Base-by-base conservation (phyloP, 2,113 vertebrate species). In the Colistium nudipinnis region DNA sequence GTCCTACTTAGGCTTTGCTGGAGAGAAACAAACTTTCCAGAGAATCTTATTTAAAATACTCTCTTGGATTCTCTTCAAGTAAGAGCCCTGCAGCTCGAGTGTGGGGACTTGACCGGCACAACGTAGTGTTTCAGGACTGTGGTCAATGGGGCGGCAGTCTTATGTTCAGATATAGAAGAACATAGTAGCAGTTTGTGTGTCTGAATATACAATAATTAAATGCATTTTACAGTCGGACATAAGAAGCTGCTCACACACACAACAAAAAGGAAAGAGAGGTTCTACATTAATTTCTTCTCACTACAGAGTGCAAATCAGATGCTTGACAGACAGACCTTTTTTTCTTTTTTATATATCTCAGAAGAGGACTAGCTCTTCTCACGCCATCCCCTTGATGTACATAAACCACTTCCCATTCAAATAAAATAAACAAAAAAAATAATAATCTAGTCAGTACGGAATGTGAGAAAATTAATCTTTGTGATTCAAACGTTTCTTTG, bases 261-360 rank as follows among this genome's bases (percentile, higher is more conserved):
- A 93, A n/a, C n/a, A n/a, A n/a, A 95, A 93, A 93, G 93, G 93
- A 54, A 54, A 53, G 92, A 93, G 82, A 95, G 91, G 94, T 84
- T 95, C 93, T 93, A 94, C 94, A 96, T 95, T 93, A 94, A 93
- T 94, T 93, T 94, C 81, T 92, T 94, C 94, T 96, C 93, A 94
- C 94, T 95, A 96, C 91, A 95, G 96, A 98, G 96, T 98, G 97
- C 96, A 99, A 98, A 97, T 95, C 93, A 94, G 94, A 94, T 94
- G 94, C 93, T 96, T 95, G 94, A 96, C 94, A 93, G n/a, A 96
- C 59, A 95, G 93, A 96, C 93, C 81, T 84, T 87, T 59, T 61
- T 63, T 92, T 90, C 78, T 92, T 80, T 83, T 87, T 57, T 63
- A 62, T 92, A 90, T 79, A 31, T 93, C 91, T 66, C 72, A 77